Evolutionary conservation across 2,888 invertebrate species (phyloP).

Genomic region (Lypha dubia): DNA sequence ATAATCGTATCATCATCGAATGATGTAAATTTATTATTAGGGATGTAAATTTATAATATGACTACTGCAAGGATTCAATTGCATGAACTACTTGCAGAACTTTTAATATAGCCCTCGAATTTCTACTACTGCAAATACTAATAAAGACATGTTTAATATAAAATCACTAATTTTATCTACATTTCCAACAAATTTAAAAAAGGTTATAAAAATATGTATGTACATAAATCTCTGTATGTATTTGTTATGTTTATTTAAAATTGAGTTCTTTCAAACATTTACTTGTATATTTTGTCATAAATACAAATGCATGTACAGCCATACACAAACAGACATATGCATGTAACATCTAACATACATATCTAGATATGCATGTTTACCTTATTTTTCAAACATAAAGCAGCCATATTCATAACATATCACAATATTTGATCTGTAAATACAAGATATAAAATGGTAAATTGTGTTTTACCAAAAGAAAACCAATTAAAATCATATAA

Average conservation of each 20-base stretch:
- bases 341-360: not conserved
- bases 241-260: slow-evolving; percentile 40
- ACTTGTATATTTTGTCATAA: slow-evolving; percentile 40
- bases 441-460: slow-evolving; percentile 63
- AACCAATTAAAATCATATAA: slow-evolving; percentile 71
- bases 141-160: slow-evolving; percentile 6
- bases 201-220: not conserved
- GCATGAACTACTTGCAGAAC: not conserved
- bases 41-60: too few species aligned
- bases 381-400: not conserved
- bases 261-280: slow-evolving; percentile 54
- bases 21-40: too few species aligned
- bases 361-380: not conserved
- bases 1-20: too few species aligned
- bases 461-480: slow-evolving; percentile 64
- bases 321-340: not conserved
- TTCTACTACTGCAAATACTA: not conserved
- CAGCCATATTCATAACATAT: slow-evolving; percentile 57
- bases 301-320: too few species aligned
- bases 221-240: not conserved
- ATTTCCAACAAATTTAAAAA: too few species aligned
- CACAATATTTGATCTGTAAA: slow-evolving; percentile 72
- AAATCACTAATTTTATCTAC: slow-evolving; percentile 20
- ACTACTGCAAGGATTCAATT: too few species aligned
- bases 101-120: not conserved